phyloP scores from a whole-genome alignment of 2,113 vertebrate genomes.

The Eleginops maclovinus region DNA sequence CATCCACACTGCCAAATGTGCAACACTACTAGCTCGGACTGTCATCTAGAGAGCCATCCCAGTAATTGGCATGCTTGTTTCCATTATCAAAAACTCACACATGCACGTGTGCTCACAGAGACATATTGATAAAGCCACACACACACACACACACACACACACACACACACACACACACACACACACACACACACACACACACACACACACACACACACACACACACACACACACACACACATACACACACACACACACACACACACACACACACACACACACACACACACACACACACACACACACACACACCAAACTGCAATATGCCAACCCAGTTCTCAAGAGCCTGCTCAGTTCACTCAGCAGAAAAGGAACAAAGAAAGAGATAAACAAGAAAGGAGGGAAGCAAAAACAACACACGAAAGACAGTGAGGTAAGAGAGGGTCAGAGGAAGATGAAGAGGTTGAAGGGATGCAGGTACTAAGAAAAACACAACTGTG shows the following conservation, averaged over 20 bases:
- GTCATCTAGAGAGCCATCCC: slow-evolving; percentile 61
- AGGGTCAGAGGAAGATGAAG: slow-evolving; percentile 7
- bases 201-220: slow-evolving; percentile 9
- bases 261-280: slow-evolving; percentile 2
- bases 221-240: slow-evolving; percentile 7
- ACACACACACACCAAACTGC: slow-evolving; percentile 9
- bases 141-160: slow-evolving; percentile 6
- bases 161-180: slow-evolving; percentile 10
- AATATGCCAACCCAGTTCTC: slow-evolving; percentile 52
- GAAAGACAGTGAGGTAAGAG: neutral
- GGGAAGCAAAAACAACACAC: neutral
- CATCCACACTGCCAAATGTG: slow-evolving; percentile 61
- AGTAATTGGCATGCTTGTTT: slow-evolving; percentile 66
- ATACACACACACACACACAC: slow-evolving; percentile 7
- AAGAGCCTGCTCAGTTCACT: slow-evolving; percentile 39
- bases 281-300: slow-evolving; percentile 4
- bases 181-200: slow-evolving; percentile 10
- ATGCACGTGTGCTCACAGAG: slow-evolving; percentile 35
- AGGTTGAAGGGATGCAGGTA: slow-evolving; percentile 8
- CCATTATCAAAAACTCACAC: slow-evolving; percentile 60
- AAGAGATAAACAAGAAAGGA: slow-evolving; percentile 16
- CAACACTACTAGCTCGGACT: slow-evolving; percentile 52
- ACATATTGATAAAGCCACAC: slow-evolving; percentile 27
- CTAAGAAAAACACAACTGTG: slow-evolving; percentile 36
- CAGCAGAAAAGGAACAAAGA: slow-evolving; percentile 47